These are phyloP conservation scores for Bellardia pandia DNA, from an alignment of 2,888 invertebrate species.

Conservation along the genomic window DNA sequence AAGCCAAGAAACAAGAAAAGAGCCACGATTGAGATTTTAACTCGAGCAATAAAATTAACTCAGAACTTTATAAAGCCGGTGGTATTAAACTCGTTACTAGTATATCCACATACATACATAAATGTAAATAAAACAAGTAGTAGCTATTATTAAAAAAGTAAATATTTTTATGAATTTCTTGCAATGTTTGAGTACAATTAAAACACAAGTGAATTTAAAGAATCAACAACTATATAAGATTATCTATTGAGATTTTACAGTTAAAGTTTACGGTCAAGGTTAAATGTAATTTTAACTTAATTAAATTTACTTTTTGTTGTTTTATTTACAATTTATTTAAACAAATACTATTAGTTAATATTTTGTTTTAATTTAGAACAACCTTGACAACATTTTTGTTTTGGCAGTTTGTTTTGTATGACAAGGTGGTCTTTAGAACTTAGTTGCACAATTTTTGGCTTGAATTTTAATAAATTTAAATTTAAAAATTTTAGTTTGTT, in stretches of 20 bases:
- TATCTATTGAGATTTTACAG: slow-evolving; percentile 31
- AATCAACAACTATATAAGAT: slow-evolving; percentile 20
- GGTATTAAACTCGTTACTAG: background rate
- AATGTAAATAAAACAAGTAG: background rate
- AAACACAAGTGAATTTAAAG: slow-evolving; percentile 5
- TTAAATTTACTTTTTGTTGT: background rate
- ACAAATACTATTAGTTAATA: background rate
- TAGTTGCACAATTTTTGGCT: background rate
- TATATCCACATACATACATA: background rate
- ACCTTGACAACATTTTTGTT: slow-evolving; percentile 25
- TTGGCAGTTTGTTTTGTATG: background rate
- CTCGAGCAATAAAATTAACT: slow-evolving; percentile 43
- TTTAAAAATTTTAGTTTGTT: background rate
- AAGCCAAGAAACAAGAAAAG: slow-evolving; percentile 3
- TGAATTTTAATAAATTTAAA: slow-evolving; percentile 2
- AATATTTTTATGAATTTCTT: background rate
- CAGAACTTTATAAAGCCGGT: slow-evolving; percentile 50
- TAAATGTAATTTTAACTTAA: background rate
- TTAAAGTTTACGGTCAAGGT: slow-evolving; percentile 70
- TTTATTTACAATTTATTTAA: background rate
- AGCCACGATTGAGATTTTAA: slow-evolving; percentile 1
- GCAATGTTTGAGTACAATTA: background rate
- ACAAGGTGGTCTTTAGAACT: slow-evolving; percentile 6
- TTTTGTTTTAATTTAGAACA: slow-evolving; percentile 24
- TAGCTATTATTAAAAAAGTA: background rate